These are phyloP conservation scores for Platyscapa corneri DNA, from an alignment of 1,140 invertebrate genomes.

Conservation along the genomic window DNA sequence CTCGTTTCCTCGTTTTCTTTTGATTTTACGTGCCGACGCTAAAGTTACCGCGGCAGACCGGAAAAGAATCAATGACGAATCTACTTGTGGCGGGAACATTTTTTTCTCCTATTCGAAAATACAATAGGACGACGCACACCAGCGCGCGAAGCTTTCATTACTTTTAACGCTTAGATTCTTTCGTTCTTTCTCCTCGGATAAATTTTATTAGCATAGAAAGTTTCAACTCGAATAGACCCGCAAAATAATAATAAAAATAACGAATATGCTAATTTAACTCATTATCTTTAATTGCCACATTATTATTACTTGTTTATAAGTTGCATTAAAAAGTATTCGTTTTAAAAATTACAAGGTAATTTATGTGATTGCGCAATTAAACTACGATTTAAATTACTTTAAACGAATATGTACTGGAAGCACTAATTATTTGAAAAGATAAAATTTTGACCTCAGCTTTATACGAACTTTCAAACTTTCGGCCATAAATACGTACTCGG, in stretches of 20 bases:
- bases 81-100: background rate
- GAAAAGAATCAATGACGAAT: conserved; percentile 21
- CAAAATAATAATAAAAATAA: background rate
- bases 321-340: background rate
- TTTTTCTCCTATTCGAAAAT: conserved; percentile 5
- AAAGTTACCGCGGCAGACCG: background rate
- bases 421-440: background rate
- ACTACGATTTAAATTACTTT: background rate
- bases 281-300: background rate
- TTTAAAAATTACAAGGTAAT: background rate
- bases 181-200: background rate
- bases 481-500: no score
- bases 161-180: conserved; percentile 5
- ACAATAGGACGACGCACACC: conserved; percentile 5
- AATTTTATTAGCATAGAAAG: background rate
- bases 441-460: background rate
- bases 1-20: no score
- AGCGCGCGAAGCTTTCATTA: conserved; percentile 8
- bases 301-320: background rate
- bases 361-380: background rate
- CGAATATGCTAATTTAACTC: background rate
- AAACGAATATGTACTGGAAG: no score
- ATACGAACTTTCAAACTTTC: background rate
- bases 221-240: background rate
- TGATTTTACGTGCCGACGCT: background rate